These are phyloP conservation scores for Anisognathus igniventris DNA, from an alignment of 2,797 vertebrate species.

Conservation along the genomic window DNA sequence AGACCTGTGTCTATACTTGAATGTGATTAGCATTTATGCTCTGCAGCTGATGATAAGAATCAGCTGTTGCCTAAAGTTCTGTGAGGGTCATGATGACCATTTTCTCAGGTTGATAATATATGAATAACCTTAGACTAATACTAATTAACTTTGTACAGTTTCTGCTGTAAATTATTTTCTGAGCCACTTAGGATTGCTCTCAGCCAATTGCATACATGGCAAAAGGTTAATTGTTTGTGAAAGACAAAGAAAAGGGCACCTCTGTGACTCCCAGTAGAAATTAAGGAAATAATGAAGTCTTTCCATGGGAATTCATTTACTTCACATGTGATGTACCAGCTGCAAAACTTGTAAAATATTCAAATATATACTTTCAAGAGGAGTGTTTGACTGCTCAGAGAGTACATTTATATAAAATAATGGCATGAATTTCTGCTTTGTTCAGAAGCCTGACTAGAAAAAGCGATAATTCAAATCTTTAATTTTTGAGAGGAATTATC, in stretches of 20 bases:
- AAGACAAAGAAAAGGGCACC: conserved; percentile 67
- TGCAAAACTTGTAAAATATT: neutral
- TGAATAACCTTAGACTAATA: conserved; percentile 58
- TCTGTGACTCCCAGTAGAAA: conserved; percentile 53
- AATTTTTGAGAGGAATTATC: neutral
- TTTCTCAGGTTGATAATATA: conserved; percentile 35
- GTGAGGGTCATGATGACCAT: conserved; percentile 8
- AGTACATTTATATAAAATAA: neutral
- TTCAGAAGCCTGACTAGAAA: neutral
- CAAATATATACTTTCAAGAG: neutral
- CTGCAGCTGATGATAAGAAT: neutral
- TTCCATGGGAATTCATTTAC: conserved; percentile 47
- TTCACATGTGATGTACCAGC: neutral
- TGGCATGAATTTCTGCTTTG: neutral
- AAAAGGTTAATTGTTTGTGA: conserved; percentile 75
- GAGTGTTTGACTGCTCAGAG: neutral
- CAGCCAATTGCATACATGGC: conserved; percentile 61
- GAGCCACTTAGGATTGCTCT: conserved; percentile 58
- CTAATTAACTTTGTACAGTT: conserved; percentile 70
- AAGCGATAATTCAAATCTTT: neutral
- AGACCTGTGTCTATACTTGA: neutral
- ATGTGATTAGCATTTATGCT: neutral
- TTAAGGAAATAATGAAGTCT: conserved; percentile 55
- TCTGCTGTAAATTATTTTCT: conserved; percentile 63
- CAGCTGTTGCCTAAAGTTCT: conserved; percentile 16